Evolutionary conservation across 2,113 vertebrate species (phyloP).

Genomic region (Pungitius pungitius): DNA sequence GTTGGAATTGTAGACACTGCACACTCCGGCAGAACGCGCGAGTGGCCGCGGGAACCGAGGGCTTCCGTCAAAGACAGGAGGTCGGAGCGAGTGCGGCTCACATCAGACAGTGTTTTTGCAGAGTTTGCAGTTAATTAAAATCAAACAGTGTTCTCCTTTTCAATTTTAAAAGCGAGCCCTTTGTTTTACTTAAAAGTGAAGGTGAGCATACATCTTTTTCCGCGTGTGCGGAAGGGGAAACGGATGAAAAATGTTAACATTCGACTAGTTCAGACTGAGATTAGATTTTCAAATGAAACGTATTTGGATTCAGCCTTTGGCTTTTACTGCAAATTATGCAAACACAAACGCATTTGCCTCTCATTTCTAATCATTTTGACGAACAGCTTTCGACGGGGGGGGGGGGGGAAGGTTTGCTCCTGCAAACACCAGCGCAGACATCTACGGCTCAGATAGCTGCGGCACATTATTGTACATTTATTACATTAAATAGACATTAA

Average conservation of each 20-base stretch:
- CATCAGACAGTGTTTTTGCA: no score
- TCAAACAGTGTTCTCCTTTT: conserved; percentile 20
- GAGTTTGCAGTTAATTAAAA: conserved; percentile 38
- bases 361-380: conserved; percentile 56
- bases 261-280: background rate
- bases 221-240: background rate
- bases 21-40: conserved; percentile 39
- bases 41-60: background rate
- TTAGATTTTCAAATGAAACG: conserved; percentile 24
- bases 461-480: conserved; percentile 38
- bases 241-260: background rate
- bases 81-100: background rate
- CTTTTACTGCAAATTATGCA: conserved; percentile 20
- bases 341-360: background rate
- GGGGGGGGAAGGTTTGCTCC: conserved; percentile 32
- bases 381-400: conserved; percentile 56
- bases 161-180: conserved; percentile 11
- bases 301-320: conserved; percentile 11
- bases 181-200: conserved; percentile 10
- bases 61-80: conserved; percentile 17
- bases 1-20: conserved; percentile 37
- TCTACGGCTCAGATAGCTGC: conserved; percentile 59
- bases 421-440: conserved; percentile 42
- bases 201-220: conserved; percentile 10
- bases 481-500: conserved; percentile 27